These are phyloP conservation scores for Crypturellus undulatus DNA, from an alignment of 2,113 vertebrate genomes.

Conservation along the genomic window DNA sequence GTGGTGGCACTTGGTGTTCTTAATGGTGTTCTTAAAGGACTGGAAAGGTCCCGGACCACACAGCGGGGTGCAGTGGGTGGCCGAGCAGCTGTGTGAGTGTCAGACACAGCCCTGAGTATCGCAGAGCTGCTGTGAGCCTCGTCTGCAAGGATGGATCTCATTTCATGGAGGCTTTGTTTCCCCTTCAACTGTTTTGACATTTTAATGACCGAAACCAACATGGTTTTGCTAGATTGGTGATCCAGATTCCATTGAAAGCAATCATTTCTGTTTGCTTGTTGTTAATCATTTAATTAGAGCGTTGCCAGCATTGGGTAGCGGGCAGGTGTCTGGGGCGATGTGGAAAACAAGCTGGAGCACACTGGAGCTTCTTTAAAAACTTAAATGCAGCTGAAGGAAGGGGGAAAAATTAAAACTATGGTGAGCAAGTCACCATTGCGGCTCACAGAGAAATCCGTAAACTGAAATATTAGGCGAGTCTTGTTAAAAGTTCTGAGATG, in stretches of 20 bases:
- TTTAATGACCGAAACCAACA: background rate
- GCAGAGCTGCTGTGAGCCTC: too few relatives aligned
- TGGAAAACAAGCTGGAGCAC: background rate
- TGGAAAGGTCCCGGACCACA: background rate
- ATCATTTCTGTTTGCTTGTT: constrained; percentile 23
- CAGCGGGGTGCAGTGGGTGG: too few relatives aligned
- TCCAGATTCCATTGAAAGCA: constrained; percentile 32
- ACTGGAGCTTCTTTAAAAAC: constrained; percentile 49
- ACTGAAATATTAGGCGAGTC: background rate
- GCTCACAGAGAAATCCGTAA: constrained; percentile 21
- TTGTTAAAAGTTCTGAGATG: background rate
- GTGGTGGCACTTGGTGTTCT: background rate
- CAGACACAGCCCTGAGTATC: too few relatives aligned
- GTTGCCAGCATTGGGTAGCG: constrained; percentile 12
- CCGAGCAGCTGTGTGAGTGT: background rate
- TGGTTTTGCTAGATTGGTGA: constrained; percentile 10
- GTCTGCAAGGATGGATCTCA: background rate
- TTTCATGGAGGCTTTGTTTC: background rate
- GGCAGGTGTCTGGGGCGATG: background rate
- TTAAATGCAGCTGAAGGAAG: constrained; percentile 23
- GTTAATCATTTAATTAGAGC: constrained; percentile 39
- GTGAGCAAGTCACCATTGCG: background rate
- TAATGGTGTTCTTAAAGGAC: background rate
- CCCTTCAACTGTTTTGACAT: background rate
- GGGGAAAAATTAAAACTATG: constrained; percentile 11